phyloP scores from a whole-genome alignment of 1,140 invertebrate species.

The Drosophila guanche region DNA sequence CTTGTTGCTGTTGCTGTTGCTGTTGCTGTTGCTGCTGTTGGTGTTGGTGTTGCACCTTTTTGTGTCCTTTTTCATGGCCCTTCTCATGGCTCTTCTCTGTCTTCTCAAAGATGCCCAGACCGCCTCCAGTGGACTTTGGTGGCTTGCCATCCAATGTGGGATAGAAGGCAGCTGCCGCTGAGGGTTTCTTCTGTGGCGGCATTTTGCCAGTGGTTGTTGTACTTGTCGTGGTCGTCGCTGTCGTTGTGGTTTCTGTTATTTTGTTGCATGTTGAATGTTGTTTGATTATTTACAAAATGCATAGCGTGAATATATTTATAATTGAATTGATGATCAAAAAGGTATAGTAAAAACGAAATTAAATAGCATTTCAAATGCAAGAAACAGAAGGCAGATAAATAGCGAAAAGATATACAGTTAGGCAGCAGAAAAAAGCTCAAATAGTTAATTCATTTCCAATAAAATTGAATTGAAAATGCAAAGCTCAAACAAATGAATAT shows the following conservation, averaged over 20 bases:
- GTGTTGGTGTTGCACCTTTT: constrained; percentile 65
- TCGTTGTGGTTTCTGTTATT: constrained; percentile 65
- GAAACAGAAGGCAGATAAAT: constrained; percentile 22
- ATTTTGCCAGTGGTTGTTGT: constrained; percentile 45
- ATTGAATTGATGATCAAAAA: constrained; percentile 61
- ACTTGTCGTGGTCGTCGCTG: constrained; percentile 41
- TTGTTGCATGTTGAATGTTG: constrained; percentile 73
- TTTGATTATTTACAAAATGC: constrained; percentile 78
- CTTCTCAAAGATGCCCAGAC: constrained; percentile 64
- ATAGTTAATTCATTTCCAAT: constrained; percentile 11
- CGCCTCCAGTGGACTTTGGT: constrained; percentile 52
- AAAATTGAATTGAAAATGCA: constrained; percentile 9
- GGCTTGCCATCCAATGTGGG: constrained; percentile 82
- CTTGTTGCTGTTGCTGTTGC: constrained; percentile 37
- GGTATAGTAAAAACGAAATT: constrained; percentile 57
- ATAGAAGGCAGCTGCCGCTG: constrained; percentile 67
- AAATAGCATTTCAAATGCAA: constrained; percentile 58
- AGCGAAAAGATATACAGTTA: constrained; percentile 30
- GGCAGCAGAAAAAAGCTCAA: constrained; percentile 31
- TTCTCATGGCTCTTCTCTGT: constrained; percentile 29
- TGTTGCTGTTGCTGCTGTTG: constrained; percentile 35
- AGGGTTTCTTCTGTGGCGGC: constrained; percentile 52
- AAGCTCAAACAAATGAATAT: constrained; percentile 17
- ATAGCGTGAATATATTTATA: constrained; percentile 69
- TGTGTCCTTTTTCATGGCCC: constrained; percentile 53